Base-by-base conservation (phyloP, 2,888 invertebrate species). In the Xylocampa areola region DNA sequence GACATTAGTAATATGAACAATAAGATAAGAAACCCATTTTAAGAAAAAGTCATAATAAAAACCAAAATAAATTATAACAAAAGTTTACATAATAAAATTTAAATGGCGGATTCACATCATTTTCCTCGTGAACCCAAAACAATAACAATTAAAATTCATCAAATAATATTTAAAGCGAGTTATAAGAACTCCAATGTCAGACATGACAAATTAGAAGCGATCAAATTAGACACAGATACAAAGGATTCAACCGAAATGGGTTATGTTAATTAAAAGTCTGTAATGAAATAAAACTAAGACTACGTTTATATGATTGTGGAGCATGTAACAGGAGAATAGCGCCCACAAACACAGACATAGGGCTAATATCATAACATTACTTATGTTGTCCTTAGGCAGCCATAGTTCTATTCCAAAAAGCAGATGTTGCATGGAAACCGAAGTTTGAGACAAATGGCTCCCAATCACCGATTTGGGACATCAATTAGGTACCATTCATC, bases 181-280 rank as follows among this genome's bases (percentile, higher is more conserved):
- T 16, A 11, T 6, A 39, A 48, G 27, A 47, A 29, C 43, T 32
- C 43, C 33, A 54, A 52, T 63, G 68, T 58, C 71, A 71, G 21
- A 40, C 61, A 58, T 71, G 48, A 74, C 68, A 67, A 61, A 70
- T 68, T 70, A 63, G 16, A 45, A 37, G 41, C 44, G 27, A 58
- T 71, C 29, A 74, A 58, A 73, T 72, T 51, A 29, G 37, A 50
- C 25, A 43, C 41, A 45, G 19, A 55, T 45, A 45, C 52, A 61
- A 63, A 52, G 41, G 58, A 57, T 51, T 54, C 40, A 30, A 23
- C 13, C 36, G 21, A 57, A 67, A 37, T 39, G 49, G 51, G 29
- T 10, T 53, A 36, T 49, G 21, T 58, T 60, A 60, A 73, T 70
- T 57, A 65, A 51, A 51, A 37, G 44, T 21, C 21, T n/a, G 8